Percentiles rank a stretch among this genome's conserved stretches.
phyloP scores from a whole-genome alignment of 2,113 vertebrate genomes.

The Brachypodius melanocephalos region DNA sequence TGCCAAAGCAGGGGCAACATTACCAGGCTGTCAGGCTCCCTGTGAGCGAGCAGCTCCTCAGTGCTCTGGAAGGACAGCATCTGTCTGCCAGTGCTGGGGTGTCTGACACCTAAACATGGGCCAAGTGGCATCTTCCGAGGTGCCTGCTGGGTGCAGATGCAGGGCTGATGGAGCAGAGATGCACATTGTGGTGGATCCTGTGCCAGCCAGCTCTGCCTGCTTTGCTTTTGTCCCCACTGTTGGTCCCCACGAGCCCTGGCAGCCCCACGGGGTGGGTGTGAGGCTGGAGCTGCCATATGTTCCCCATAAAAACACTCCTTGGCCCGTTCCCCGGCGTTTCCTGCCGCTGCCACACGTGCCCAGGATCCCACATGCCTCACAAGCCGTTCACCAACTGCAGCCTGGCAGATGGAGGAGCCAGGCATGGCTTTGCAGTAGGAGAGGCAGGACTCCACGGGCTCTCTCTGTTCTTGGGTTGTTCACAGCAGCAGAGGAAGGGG shows the following conservation, averaged over 20 bases:
- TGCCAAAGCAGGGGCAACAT: neutral
- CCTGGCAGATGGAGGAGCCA: constrained; percentile 39
- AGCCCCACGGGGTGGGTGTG: accelerated
- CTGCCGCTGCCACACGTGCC: neutral
- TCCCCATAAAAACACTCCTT: constrained; percentile 3
- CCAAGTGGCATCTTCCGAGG: neutral
- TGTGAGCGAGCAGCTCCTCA: accelerated
- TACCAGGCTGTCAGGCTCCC: accelerated
- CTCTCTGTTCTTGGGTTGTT: constrained; percentile 6
- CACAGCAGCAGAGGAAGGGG: neutral
- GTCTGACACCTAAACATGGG: accelerated
- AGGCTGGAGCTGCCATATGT: constrained; percentile 10
- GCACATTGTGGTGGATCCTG: accelerated
- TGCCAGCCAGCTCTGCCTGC: neutral
- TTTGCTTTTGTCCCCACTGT: accelerated
- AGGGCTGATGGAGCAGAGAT: neutral
- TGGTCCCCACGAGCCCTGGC: accelerated
- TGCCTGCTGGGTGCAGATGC: neutral
- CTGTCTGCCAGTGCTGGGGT: neutral
- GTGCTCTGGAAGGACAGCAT: neutral
- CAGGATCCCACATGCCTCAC: constrained; percentile 29
- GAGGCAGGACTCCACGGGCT: constrained; percentile 2
- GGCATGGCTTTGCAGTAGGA: neutral
- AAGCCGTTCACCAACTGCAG: constrained; percentile 37
- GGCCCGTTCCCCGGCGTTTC: neutral